Base-by-base conservation (phyloP, 2,113 vertebrate genomes). In the Struthio camelus region DNA sequence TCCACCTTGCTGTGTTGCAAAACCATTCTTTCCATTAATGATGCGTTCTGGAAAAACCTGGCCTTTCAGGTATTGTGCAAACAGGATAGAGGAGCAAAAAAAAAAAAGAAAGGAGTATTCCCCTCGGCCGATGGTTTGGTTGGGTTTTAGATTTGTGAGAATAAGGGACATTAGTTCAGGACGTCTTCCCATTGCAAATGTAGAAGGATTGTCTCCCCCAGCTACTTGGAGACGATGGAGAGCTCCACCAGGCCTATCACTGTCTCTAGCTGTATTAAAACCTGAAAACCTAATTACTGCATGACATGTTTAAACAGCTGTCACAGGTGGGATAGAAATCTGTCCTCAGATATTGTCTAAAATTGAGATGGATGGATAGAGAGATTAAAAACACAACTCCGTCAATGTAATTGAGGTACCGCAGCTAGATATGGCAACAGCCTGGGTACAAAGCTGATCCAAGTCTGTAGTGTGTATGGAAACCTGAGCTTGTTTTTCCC, bases 291-390 rank as follows among this genome's bases (percentile, higher is more conserved):
- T 36, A 20, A 27, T 73, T 65, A 13, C 58, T 66, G 34, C 46
- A 5, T 50, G 78, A 54, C 36, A 28, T 87, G 71, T 94, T 96
- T 91, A 50, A 95, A 94, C 85, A 95, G 84, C 75, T 94, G 87
- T 79, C 71, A 46, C 71, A 50, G 81, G 84, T 89, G 81, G 80
- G 73, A 50, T 75, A 48, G 77, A 85, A 87, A 30, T 83, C 81
- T 82, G 20, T 82, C 71, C 78, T 80, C 66, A 4, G 46, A 80
- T 92, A 73, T 66, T 92, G 61, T 89, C 71, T 44, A 76, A 73
- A 71, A 46, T 89, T 48, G 56, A 80, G 75, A 24, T 85, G 54
- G 87, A 82, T 78, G 44, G 48, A 20, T 77, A 77, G 44, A 78
- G 40, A 58, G 46, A 67, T 42, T 70, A 58, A 82, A 96, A 94